Evolutionary conservation across 2,113 vertebrate genomes (phyloP).

Genomic region (Coptodon rendalli): DNA sequence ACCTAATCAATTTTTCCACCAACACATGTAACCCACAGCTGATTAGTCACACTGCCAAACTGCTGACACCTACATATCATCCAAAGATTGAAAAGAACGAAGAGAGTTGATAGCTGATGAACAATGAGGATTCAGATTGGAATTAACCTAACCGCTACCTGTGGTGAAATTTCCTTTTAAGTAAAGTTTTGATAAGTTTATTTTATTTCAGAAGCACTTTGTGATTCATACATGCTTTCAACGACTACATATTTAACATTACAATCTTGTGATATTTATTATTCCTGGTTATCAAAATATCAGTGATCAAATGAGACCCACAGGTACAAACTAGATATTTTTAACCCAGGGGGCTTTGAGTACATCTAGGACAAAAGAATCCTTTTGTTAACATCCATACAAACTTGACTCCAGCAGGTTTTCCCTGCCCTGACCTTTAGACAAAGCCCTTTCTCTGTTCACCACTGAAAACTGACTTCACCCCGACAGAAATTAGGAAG

Average conservation of each 20-base stretch:
- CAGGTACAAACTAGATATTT: background rate
- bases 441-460: conserved; percentile 13
- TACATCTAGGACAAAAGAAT: conserved; percentile 4
- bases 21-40: background rate
- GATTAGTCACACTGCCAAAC: background rate
- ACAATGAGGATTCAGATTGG: background rate
- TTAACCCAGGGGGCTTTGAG: background rate
- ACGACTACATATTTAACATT: background rate
- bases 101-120: background rate
- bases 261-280: background rate
- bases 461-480: conserved; percentile 9
- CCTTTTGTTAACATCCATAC: conserved; percentile 7
- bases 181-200: background rate
- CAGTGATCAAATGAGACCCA: background rate
- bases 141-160: background rate
- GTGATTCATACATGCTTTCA: background rate
- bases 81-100: background rate
- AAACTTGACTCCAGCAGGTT: background rate
- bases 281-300: background rate
- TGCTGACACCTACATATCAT: background rate
- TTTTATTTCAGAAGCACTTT: background rate
- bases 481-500: conserved; percentile 12
- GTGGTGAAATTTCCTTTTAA: background rate
- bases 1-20: background rate
- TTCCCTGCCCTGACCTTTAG: conserved; percentile 12